Percentiles rank a stretch among this genome's conserved stretches.
Conservation (phyloP, 2,113 vertebrate species). For the Dicerorhinus sumatrensis region DNA sequence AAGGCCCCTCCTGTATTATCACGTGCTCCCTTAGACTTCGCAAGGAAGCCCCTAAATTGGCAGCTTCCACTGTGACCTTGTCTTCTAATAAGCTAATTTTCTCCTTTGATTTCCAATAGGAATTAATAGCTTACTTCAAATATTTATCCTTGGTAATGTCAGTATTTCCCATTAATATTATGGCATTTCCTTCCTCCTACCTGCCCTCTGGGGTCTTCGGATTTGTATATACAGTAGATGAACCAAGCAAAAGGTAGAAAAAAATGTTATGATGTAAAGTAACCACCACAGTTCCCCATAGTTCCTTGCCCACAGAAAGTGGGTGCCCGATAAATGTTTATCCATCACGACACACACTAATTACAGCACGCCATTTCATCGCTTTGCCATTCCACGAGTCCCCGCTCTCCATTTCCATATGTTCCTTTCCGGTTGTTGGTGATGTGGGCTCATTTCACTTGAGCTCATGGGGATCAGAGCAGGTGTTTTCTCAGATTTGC, state of each 20-base stretch:
- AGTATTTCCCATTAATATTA: background rate
- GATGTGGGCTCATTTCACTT: background rate
- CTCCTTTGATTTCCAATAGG: background rate
- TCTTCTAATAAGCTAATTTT: background rate
- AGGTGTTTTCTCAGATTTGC: background rate
- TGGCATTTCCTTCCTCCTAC: background rate
- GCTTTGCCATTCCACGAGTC: background rate
- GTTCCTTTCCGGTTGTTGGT: background rate
- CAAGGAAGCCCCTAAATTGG: background rate
- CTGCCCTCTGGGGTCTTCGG: background rate
- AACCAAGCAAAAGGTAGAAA: background rate
- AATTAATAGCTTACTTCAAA: background rate
- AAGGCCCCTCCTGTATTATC: accelerated
- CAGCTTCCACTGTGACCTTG: background rate
- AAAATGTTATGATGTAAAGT: background rate
- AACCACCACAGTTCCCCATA: too few species aligned
- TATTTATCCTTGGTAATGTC: background rate
- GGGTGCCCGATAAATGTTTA: background rate
- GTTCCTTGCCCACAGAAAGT: background rate
- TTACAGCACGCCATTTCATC: accelerated
- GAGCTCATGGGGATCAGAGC: background rate
- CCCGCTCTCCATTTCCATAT: accelerated
- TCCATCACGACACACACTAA: accelerated
- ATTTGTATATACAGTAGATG: background rate
- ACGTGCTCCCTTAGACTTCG: background rate